phyloP scores from a whole-genome alignment of 2,797 vertebrate genomes.

The Labroides dimidiatus region DNA sequence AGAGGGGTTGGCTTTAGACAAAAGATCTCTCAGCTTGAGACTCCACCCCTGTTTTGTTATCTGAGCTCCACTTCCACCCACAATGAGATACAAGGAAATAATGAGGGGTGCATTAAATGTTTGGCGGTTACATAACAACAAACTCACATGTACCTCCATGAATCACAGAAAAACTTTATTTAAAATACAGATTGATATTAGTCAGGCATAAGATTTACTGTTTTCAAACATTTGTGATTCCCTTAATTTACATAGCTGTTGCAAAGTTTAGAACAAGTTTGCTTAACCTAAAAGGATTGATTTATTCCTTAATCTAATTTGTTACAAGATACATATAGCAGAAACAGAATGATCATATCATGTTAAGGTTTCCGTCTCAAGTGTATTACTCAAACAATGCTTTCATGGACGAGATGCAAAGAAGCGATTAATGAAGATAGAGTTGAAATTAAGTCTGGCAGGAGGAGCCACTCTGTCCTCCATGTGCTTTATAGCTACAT shows the following conservation, averaged over 20 bases:
- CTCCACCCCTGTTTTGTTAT: constrained; percentile 72
- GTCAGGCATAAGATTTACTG: neutral
- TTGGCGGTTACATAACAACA: neutral
- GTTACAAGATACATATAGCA: neutral
- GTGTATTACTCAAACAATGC: neutral
- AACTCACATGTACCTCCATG: neutral
- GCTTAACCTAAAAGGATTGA: neutral
- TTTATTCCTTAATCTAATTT: neutral
- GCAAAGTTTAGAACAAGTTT: neutral
- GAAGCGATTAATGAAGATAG: constrained; percentile 83
- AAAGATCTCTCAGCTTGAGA: constrained; percentile 33
- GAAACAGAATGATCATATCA: neutral
- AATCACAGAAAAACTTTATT: constrained; percentile 34
- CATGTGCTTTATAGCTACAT: constrained; percentile 81
- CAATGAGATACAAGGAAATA: constrained; percentile 46
- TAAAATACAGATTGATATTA: constrained; percentile 3
- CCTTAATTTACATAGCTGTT: neutral
- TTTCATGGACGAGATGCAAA: constrained; percentile 66
- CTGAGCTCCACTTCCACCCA: constrained; percentile 55
- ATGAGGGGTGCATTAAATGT: constrained; percentile 5
- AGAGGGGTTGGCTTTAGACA: constrained; percentile 56
- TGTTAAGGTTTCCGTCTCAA: neutral
- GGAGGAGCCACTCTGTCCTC: constrained; percentile 76
- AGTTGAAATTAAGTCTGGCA: constrained; percentile 80
- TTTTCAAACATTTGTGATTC: neutral